phyloP scores from a whole-genome alignment of 1,140 invertebrate genomes.

The Meloidogyne floridensis region DNA sequence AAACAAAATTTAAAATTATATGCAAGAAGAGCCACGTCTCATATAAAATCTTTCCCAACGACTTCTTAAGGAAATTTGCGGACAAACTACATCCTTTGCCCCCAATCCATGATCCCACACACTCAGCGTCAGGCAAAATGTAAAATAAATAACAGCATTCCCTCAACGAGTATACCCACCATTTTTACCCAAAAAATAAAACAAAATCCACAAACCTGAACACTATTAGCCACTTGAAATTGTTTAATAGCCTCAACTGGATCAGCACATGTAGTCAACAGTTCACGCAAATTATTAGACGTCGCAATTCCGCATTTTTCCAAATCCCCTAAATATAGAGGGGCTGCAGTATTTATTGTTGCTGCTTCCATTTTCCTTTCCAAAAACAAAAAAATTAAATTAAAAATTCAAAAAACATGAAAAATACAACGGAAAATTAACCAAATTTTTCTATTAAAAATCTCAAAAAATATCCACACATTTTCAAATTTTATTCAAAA shows the following conservation, averaged over 20 bases:
- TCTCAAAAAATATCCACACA: too few species aligned
- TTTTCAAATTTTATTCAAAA: too few species aligned
- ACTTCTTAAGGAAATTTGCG: too few species aligned
- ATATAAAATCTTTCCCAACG: too few species aligned
- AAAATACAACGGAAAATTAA: not conserved
- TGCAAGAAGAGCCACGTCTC: too few species aligned
- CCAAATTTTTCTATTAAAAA: too few species aligned
- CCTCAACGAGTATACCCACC: too few species aligned
- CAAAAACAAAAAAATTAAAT: constrained; percentile 3
- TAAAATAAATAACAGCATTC: too few species aligned
- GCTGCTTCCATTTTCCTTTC: not conserved
- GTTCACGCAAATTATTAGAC: constrained; percentile 34
- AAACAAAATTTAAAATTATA: too few species aligned
- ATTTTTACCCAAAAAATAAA: not conserved
- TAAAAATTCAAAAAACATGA: not conserved
- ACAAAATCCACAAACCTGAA: constrained; percentile 24
- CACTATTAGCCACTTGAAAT: constrained; percentile 32
- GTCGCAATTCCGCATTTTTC: constrained; percentile 40
- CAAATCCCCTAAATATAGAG: constrained; percentile 31
- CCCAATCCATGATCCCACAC: too few species aligned
- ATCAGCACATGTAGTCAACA: constrained; percentile 32
- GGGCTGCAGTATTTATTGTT: not conserved
- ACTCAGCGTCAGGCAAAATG: too few species aligned
- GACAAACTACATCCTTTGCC: too few species aligned
- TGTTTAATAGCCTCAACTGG: constrained; percentile 39